Evolutionary conservation across 2,113 vertebrate species (phyloP).

Genomic region (Lepisosteus osseus): DNA sequence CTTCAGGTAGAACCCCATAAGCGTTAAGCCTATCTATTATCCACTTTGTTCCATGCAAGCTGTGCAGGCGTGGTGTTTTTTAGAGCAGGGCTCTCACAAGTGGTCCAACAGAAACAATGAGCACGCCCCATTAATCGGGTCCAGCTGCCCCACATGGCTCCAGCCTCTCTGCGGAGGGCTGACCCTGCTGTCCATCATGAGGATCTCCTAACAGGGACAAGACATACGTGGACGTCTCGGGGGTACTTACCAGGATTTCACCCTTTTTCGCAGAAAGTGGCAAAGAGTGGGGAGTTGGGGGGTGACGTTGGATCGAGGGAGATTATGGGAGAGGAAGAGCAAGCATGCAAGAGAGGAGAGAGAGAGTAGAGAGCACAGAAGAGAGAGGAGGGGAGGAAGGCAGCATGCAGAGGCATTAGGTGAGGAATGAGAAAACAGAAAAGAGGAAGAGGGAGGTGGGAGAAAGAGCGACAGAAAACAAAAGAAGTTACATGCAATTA

Average conservation of each 20-base stretch:
- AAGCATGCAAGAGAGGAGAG: slow-evolving; percentile 1
- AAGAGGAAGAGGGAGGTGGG: neutral
- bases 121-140: too few species aligned
- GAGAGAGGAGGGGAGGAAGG: slow-evolving; percentile 1
- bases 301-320: slow-evolving; percentile 37
- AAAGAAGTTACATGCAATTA: slow-evolving; percentile 92
- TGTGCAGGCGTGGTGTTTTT: too few species aligned
- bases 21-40: too few species aligned
- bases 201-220: slow-evolving; percentile 41
- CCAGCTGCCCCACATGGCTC: slow-evolving; percentile 17
- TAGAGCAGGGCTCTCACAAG: too few species aligned
- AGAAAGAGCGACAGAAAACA: slow-evolving; percentile 37
- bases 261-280: slow-evolving; percentile 67
- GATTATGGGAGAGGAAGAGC: slow-evolving; percentile 48
- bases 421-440: slow-evolving; percentile 10
- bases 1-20: too few species aligned
- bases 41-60: too few species aligned
- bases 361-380: neutral
- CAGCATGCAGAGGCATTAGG: neutral
- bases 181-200: slow-evolving; percentile 57
- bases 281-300: slow-evolving; percentile 57
- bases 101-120: too few species aligned
- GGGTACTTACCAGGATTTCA: slow-evolving; percentile 97
- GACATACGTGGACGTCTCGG: slow-evolving; percentile 31
- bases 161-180: slow-evolving; percentile 55